Base-by-base conservation (phyloP, 2,888 invertebrate genomes). In the Hydraecia micacea region DNA sequence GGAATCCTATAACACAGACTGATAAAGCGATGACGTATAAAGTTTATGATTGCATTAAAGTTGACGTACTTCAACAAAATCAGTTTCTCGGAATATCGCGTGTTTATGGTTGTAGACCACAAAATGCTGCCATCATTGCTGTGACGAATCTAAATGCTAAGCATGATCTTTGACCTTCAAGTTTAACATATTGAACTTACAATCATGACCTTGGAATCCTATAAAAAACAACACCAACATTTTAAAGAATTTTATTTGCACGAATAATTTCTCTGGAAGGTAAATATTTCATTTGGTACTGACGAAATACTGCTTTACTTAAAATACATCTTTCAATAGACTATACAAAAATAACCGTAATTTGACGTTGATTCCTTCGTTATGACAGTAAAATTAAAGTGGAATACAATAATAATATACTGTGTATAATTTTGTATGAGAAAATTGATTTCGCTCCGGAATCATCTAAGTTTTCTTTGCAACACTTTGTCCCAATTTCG, bases 401-500 rank as follows among this genome's bases (percentile, higher is more conserved):
- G 46, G 92, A 91, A 89, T 92, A 89, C 84, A 94, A 88, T 85
- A 88, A 82, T 85, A 95, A 67, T 80, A 96, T 86, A 91, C 91
- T 91, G 79, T 93, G 88, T 76, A 93, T 83, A 67, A 94, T 80
- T 77, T 91, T 90, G 79, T 85, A 88, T 15, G 90, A 84, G 75
- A 87, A 63, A 81, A 94, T 87, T 25, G 94, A 92, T 72, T 91
- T 88, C 0, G 94, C 87, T 18, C 96, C 93, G 6, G 95, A 95
- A 83, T 97, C 97, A 1, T 97, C 97, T 8, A 93, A 92, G 28
- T 94, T 94, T 81, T 97, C 97, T 91, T 98, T 98, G 90, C 98
- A 98, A 91, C 98, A 98, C 90, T 98, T 97, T 7, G 97, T 97
- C 0, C 98, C 98, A 83, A 98, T 97, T 89, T 97, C 97, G 21